These are phyloP conservation scores for Phasia obesa DNA, from an alignment of 2,888 invertebrate species.

Conservation along the genomic window DNA sequence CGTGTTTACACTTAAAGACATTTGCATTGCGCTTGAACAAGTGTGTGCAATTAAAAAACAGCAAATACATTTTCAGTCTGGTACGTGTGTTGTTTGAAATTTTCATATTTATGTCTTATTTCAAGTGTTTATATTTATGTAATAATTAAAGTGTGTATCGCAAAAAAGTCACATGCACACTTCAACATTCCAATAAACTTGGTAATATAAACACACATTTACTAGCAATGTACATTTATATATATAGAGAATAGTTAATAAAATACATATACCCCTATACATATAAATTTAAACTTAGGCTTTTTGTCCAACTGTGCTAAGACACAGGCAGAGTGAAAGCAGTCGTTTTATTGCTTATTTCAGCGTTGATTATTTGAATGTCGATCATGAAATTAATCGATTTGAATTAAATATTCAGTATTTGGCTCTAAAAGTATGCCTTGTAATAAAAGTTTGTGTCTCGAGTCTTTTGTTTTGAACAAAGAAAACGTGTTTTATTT, in stretches of 20 bases:
- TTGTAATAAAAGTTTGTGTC: constrained; percentile 46
- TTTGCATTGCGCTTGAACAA: constrained; percentile 21
- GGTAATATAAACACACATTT: constrained; percentile 25
- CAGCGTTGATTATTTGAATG: constrained; percentile 8
- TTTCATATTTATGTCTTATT: constrained; percentile 57
- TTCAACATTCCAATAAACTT: constrained; percentile 49
- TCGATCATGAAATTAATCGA: constrained; percentile 30
- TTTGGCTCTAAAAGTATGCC: constrained; percentile 8
- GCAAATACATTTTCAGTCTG: constrained; percentile 41
- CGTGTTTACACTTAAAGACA: constrained; percentile 31
- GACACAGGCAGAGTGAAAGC: constrained; percentile 49
- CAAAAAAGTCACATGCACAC: background rate
- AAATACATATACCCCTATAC: background rate
- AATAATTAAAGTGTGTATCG: constrained; percentile 42
- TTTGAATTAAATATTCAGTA: constrained; percentile 16
- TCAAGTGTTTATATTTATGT: constrained; percentile 59
- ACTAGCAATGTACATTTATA: too few relatives aligned
- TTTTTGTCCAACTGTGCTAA: constrained; percentile 32
- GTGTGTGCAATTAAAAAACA: background rate
- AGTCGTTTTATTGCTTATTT: constrained; percentile 22
- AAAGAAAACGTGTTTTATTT: constrained; percentile 7
- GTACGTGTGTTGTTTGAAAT: constrained; percentile 59
- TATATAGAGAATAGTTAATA: background rate
- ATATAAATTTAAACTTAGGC: background rate
- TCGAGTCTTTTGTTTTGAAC: constrained; percentile 57